Base-by-base conservation (phyloP, 2,797 vertebrate genomes). In the Muraenolepis orangiensis region DNA sequence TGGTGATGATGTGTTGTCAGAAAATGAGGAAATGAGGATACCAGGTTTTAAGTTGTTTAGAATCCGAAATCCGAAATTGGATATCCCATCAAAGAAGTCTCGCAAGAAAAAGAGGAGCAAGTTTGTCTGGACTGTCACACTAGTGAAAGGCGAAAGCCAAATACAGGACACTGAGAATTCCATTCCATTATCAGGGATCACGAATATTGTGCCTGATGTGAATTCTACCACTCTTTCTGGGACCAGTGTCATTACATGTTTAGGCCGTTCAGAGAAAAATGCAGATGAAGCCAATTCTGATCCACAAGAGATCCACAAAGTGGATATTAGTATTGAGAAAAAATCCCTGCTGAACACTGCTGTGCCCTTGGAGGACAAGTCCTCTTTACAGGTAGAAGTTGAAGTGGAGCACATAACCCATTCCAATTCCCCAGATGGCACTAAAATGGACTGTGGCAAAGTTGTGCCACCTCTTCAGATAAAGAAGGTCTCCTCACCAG, bases 401-500 rank as follows among this genome's bases (percentile, higher is more conserved):
- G 90, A 88, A 78, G 77, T 81, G 36, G 90, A 90, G 83, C 71
- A 83, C 8, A 14, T 76, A 72, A 78, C 73, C 74, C 92, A 89
- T 89, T 72, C 74, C 0, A 72, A 80, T 72, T 72, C 78, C 20
- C 86, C 88, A 76, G 90, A 91, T 77, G 72, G 76, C 1, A 71
- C 75, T 30, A 89, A 87, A 81, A 81, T n/a, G 0, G 90, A 91
- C 29, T 76, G 72, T 0, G 89, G 69, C 34, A 92, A 94, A 85
- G 78, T 91, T 84, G 78, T 91, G 30, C 93, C 92, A 32, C 91
- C 93, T n/a, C 90, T 94, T 80, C 93, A 94, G 82, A 93, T 93
- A 46, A 94, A 94, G 84, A 91, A 94, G 75, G 91, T 93, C 26
- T 93, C 92, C 16, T 94, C 93, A 73, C 94, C 94, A 18, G 89